Evolutionary conservation across 64 coral and sea anemone genomes (phyloP).

Genomic region (Porites lutea): DNA sequence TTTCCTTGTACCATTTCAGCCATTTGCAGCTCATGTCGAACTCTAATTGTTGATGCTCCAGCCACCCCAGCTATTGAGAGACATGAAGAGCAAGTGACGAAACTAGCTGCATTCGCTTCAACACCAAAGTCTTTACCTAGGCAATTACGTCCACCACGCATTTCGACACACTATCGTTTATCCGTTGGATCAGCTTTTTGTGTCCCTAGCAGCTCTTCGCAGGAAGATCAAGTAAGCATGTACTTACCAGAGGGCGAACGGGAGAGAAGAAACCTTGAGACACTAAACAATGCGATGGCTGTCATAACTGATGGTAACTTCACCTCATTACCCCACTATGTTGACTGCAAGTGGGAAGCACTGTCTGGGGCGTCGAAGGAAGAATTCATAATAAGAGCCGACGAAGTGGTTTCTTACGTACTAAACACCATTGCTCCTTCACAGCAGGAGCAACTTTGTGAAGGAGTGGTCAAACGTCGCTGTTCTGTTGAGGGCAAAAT

Average conservation of each 20-base stretch:
- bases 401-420: conserved; percentile 52
- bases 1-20: conserved; percentile 17
- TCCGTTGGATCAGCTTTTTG: conserved; percentile 73
- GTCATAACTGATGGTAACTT: conserved; percentile 63
- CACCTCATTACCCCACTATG: conserved; percentile 33
- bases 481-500: not conserved
- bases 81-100: conserved; percentile 25
- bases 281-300: conserved; percentile 62
- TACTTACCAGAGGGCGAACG: conserved; percentile 73
- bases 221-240: conserved; percentile 64
- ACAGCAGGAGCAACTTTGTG: conserved; percentile 55
- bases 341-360: conserved; percentile 46
- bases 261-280: conserved; percentile 69
- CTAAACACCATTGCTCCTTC: conserved; percentile 66
- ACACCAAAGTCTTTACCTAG: conserved; percentile 39
- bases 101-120: conserved; percentile 30
- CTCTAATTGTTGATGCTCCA: conserved; percentile 15
- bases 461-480: conserved; percentile 25
- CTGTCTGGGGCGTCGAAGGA: conserved; percentile 23
- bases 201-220: conserved; percentile 64
- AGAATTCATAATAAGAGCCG: conserved; percentile 39
- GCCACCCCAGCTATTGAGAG: conserved; percentile 12
- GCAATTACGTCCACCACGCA: conserved; percentile 31
- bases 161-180: conserved; percentile 43
- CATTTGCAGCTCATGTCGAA: conserved; percentile 25